Percentiles rank a stretch among this genome's conserved stretches.
Conservation (phyloP, 2,888 invertebrate genomes). For the Iphiclides podalirius region DNA sequence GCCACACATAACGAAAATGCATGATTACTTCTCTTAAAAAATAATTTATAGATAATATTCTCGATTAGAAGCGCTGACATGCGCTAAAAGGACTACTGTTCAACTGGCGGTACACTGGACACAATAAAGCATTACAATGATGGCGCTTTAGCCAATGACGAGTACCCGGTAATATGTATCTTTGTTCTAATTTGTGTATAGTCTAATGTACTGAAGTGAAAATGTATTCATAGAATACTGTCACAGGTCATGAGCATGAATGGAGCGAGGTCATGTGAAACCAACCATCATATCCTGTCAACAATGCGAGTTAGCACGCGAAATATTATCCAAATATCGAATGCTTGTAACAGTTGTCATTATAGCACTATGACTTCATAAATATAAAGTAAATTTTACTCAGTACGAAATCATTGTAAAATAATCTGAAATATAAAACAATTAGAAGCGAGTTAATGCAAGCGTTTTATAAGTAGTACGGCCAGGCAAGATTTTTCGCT, state of each 20-base stretch:
- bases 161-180: conserved; percentile 52
- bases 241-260: background rate
- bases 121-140: conserved; percentile 66
- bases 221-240: conserved; percentile 12
- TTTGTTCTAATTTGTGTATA: conserved; percentile 67
- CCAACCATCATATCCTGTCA: conserved; percentile 15
- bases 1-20: conserved; percentile 27
- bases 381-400: too few species aligned
- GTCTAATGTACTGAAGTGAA: conserved; percentile 36
- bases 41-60: background rate
- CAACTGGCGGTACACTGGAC: conserved; percentile 42
- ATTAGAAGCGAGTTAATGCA: too few species aligned
- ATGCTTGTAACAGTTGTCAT: too few species aligned
- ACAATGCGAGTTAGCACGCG: too few species aligned
- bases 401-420: too few species aligned
- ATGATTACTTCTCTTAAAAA: conserved; percentile 2
- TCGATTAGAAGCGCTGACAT: background rate
- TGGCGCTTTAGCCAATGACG: conserved; percentile 67
- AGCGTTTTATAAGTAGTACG: too few species aligned
- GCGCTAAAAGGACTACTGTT: conserved; percentile 41
- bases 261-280: conserved; percentile 10
- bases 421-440: too few species aligned
- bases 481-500: too few species aligned
- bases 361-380: too few species aligned
- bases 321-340: too few species aligned